These are phyloP conservation scores for Leucophenga varia DNA, from an alignment of 1,140 invertebrate genomes.

Conservation along the genomic window DNA sequence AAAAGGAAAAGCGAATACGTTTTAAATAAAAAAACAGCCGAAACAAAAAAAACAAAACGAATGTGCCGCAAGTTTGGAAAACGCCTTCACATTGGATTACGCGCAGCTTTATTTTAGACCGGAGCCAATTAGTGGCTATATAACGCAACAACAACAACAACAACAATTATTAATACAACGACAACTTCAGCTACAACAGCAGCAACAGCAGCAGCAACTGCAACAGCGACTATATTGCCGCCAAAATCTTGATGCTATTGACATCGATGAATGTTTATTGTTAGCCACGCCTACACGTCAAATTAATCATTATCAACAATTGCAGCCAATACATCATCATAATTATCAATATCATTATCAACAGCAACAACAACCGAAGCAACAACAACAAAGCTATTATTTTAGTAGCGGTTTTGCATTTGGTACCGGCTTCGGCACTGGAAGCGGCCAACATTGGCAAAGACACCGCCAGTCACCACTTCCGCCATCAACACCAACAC, in stretches of 20 bases:
- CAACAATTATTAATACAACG: conserved; percentile 27
- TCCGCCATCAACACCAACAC: conserved; percentile 2
- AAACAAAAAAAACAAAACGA: too few relatives aligned
- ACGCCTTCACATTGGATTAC: conserved; percentile 57
- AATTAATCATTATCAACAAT: too few relatives aligned
- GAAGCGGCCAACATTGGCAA: neutral
- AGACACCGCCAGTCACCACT: conserved; percentile 16
- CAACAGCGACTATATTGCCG: conserved; percentile 6
- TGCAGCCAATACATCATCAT: too few relatives aligned
- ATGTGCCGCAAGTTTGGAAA: too few relatives aligned
- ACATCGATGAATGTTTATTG: conserved; percentile 45
- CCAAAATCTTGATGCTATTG: conserved; percentile 22
- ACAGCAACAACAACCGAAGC: too few relatives aligned
- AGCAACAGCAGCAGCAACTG: conserved; percentile 15
- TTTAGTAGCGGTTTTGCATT: too few relatives aligned
- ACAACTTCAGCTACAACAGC: conserved; percentile 20
- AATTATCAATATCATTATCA: too few relatives aligned
- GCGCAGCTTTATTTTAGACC: conserved; percentile 56
- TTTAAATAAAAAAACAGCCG: too few relatives aligned
- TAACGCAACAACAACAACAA: conserved; percentile 42
- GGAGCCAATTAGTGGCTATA: conserved; percentile 54
- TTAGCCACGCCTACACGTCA: too few relatives aligned
- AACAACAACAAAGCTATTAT: too few relatives aligned
- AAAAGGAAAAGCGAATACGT: too few relatives aligned
- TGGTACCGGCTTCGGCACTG: neutral